Evolutionary conservation across 2,797 vertebrate species (phyloP).

Genomic region (Erethizon dorsatum): DNA sequence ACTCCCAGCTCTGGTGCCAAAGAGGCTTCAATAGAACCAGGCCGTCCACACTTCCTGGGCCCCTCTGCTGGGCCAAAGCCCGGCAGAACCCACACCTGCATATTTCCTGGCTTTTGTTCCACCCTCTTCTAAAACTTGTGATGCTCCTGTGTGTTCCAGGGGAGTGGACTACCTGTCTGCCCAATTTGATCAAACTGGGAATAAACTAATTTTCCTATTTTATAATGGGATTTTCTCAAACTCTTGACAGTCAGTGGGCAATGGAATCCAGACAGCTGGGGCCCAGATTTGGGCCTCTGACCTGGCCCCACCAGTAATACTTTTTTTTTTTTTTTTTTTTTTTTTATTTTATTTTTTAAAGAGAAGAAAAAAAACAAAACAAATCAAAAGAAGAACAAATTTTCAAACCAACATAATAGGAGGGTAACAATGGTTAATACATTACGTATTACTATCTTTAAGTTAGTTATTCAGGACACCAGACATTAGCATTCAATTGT

Average conservation of each 20-base stretch:
- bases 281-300: background rate
- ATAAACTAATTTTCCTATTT: background rate
- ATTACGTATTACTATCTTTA: too few species aligned
- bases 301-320: background rate
- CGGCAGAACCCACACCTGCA: too few species aligned
- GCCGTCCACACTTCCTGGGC: background rate
- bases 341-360: too few species aligned
- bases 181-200: background rate
- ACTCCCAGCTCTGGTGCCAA: background rate
- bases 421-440: too few species aligned
- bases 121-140: background rate
- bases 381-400: too few species aligned
- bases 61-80: background rate
- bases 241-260: background rate
- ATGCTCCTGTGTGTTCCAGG: background rate
- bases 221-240: background rate
- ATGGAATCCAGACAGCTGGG: background rate
- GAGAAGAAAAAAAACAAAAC: too few species aligned
- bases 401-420: too few species aligned
- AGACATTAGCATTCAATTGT: too few species aligned
- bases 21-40: background rate
- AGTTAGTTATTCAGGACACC: too few species aligned
- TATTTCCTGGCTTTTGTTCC: background rate
- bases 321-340: too few species aligned
- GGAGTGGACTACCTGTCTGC: background rate